A percentile compares a stretch with the other conserved stretches of the same genome.
Evolutionary conservation across 2,888 invertebrate species (phyloP).

Genomic region (Meliscaeva auricollis): DNA sequence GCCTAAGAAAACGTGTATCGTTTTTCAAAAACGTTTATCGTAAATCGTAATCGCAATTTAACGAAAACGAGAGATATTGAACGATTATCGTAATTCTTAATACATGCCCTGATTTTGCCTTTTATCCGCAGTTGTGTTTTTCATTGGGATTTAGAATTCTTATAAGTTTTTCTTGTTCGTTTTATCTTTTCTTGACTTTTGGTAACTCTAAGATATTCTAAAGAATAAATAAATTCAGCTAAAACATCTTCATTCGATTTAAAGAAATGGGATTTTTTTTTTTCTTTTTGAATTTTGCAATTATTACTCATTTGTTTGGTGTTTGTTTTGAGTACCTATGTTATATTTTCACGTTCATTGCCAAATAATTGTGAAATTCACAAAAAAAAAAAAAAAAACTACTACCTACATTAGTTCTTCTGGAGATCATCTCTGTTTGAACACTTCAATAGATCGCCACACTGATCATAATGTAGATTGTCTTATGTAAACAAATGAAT

Average conservation of each 20-base stretch:
- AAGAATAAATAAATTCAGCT: not conserved
- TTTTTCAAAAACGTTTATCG: no score
- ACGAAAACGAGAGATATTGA: no score
- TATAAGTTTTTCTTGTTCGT: no score
- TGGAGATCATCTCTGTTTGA: not conserved
- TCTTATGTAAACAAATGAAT: conserved; percentile 27
- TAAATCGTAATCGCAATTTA: no score
- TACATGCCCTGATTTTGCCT: no score
- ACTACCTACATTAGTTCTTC: not conserved
- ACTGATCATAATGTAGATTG: conserved; percentile 28
- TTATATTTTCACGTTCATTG: not conserved
- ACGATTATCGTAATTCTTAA: no score
- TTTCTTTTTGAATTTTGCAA: not conserved
- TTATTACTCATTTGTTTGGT: conserved; percentile 5
- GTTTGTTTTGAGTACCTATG: not conserved
- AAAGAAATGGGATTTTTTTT: not conserved
- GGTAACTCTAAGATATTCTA: not conserved
- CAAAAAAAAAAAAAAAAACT: no score
- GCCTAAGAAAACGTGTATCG: no score
- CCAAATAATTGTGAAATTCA: not conserved
- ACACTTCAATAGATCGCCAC: conserved; percentile 2
- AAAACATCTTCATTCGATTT: not conserved
- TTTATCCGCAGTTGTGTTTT: no score
- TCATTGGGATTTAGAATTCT: no score
- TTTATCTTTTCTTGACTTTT: no score